These are phyloP conservation scores for Crotophaga sulcirostris DNA, from an alignment of 2,113 vertebrate species.

Conservation along the genomic window DNA sequence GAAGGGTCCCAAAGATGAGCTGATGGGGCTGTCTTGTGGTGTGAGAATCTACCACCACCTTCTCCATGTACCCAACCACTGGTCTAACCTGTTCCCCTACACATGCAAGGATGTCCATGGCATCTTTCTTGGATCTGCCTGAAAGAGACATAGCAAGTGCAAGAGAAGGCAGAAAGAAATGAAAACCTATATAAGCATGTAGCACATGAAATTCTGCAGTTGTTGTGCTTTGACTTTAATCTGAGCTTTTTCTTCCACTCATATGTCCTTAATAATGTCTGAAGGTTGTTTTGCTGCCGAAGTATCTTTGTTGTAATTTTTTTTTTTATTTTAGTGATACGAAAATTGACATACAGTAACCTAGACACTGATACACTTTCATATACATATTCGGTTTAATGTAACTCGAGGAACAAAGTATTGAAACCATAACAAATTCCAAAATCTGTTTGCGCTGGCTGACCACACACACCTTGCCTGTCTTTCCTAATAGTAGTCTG, in stretches of 20 bases:
- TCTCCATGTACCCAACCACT: not conserved
- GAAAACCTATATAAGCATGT: not conserved
- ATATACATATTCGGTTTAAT: not conserved
- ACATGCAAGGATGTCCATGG: not conserved
- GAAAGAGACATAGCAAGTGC: not conserved
- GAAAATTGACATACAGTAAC: not conserved
- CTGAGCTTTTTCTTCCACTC: not conserved
- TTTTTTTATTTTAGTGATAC: not conserved
- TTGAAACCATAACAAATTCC: not conserved
- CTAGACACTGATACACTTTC: not conserved
- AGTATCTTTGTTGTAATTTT: not conserved
- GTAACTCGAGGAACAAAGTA: not conserved
- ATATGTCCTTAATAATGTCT: not conserved
- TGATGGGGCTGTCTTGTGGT: rapidly evolving
- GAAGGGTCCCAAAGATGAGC: not conserved
- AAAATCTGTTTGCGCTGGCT: not conserved
- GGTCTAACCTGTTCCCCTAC: not conserved
- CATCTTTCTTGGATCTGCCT: not conserved
- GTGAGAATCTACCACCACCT: not conserved
- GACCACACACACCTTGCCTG: not conserved
- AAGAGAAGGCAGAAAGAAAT: not conserved
- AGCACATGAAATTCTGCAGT: not conserved
- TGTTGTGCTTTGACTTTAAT: not conserved
- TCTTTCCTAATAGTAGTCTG: not conserved
- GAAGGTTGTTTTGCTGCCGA: not conserved